These are phyloP conservation scores for Drosophila sechellia DNA, from an alignment of 1,140 invertebrate species.

Conservation along the genomic window DNA sequence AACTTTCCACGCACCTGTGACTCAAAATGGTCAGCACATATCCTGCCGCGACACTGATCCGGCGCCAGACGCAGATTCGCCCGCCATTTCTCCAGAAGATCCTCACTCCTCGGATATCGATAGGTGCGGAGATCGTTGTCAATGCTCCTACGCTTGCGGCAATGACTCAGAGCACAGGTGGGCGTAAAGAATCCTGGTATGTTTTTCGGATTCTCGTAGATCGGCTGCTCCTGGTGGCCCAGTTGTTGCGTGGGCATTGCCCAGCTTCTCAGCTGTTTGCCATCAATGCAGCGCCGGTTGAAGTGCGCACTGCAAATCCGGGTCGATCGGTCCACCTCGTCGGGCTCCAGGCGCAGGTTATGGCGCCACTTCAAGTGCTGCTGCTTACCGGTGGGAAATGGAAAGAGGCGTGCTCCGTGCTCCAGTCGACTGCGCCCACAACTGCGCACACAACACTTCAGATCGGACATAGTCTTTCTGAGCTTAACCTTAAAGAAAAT, in stretches of 20 bases:
- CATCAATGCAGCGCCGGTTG: slow-evolving; percentile 74
- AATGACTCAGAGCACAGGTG: slow-evolving; percentile 67
- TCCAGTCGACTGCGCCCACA: slow-evolving; percentile 66
- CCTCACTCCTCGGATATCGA: slow-evolving; percentile 65
- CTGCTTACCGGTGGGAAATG: slow-evolving; percentile 64
- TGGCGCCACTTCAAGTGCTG: slow-evolving; percentile 73
- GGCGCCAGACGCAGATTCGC: slow-evolving; percentile 58
- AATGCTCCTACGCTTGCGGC: slow-evolving; percentile 63
- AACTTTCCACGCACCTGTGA: slow-evolving; percentile 69
- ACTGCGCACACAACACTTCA: slow-evolving; percentile 67
- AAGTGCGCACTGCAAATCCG: slow-evolving; percentile 72
- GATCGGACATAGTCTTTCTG: slow-evolving; percentile 42
- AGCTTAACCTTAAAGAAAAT: slow-evolving; percentile 38
- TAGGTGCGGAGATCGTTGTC: slow-evolving; percentile 74
- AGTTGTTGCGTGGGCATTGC: slow-evolving; percentile 74
- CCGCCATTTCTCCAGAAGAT: slow-evolving; percentile 75
- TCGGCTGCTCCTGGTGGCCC: slow-evolving; percentile 61
- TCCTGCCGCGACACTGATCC: slow-evolving; percentile 65
- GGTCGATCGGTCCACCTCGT: slow-evolving; percentile 48
- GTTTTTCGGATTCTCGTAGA: slow-evolving; percentile 79
- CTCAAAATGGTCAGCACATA: slow-evolving; percentile 79
- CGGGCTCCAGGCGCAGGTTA: slow-evolving; percentile 55
- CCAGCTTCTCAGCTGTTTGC: slow-evolving; percentile 71
- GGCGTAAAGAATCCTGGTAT: slow-evolving; percentile 74
- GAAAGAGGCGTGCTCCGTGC: slow-evolving; percentile 66